Base-by-base conservation (phyloP, 2,113 vertebrate species). In the Herpetotheres cachinnans region DNA sequence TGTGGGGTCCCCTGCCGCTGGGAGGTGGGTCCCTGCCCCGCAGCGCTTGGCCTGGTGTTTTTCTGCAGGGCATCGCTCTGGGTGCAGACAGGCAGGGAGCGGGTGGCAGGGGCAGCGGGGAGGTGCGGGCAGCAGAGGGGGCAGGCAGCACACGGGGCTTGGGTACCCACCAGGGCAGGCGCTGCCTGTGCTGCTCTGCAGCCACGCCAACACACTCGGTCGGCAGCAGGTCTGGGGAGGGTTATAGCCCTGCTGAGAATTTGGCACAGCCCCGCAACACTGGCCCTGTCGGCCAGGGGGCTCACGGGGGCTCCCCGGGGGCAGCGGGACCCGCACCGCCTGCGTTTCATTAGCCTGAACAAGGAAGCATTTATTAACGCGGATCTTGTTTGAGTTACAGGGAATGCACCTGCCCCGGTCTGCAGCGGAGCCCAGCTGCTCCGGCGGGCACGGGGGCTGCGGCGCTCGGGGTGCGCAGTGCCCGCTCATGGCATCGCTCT, bases 171-270 rank as follows among this genome's bases (percentile, higher is more conserved):
- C 15, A 1, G 36, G 29, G 36, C 36, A 40, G 69, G 20, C 14
- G 24, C 20, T 52, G 19, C 49, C 27, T 3, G 15, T 8, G 27
- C 36, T 13, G 5, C 8, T 26, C 27, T 54, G 61, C 17, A 13
- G 30, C 36, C 30, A 1, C 29, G 11, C 20, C 0, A 17, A 20
- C 0, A 5, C 11, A 2, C 24, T 44, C 1, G 10, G 72, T 40
- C 4, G 2, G 18, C 4, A 1, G 25, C 0, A 6, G 55, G 20
- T 22, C 32, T 30, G 62, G 40, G 34, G 38, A 29, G 29, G n/a
- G n/a, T 50, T 38, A 11, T 26, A 62, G 58, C 44, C 46, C 16
- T 24, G 46, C 21, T 4, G 21, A 40, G 61, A 30, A 30, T 22
- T 54, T 16, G 14, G 77, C 38, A 27, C 50, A 46, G 32, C 32